A percentile compares a stretch with the other conserved stretches of the same genome.
Evolutionary conservation across 2,113 vertebrate genomes (phyloP).

Genomic region (Cheirogaleus medius): DNA sequence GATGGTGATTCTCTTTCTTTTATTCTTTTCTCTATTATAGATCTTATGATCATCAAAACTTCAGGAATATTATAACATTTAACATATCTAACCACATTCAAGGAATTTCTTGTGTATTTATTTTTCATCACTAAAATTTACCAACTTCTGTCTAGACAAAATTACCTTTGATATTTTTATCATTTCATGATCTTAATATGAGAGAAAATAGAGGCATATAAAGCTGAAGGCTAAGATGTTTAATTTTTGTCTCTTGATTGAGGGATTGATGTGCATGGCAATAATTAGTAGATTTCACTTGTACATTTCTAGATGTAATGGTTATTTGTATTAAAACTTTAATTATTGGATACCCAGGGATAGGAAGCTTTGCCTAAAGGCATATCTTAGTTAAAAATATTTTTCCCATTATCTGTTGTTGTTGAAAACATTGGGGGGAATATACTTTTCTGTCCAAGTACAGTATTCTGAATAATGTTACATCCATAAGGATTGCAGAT

Average conservation of each 20-base stretch:
- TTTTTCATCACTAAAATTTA: background rate
- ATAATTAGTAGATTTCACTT: background rate
- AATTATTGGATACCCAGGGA: background rate
- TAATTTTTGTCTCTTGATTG: background rate
- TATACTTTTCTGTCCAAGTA: background rate
- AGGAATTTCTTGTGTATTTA: background rate
- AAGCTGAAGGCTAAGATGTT: background rate
- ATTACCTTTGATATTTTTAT: background rate
- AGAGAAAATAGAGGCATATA: background rate
- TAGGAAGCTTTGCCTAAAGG: slow-evolving; percentile 29
- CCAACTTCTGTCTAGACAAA: background rate
- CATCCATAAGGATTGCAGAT: background rate
- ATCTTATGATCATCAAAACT: background rate
- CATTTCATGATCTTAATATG: background rate
- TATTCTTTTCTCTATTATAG: background rate
- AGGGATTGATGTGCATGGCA: background rate
- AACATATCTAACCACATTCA: background rate
- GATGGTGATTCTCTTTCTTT: background rate
- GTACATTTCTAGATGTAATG: background rate
- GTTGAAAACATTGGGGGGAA: slow-evolving; percentile 9
- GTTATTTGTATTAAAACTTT: slow-evolving; percentile 13
- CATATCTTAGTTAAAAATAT: background rate
- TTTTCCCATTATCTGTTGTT: slow-evolving; percentile 9
- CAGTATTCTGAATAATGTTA: background rate
- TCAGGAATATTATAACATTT: background rate